Evolutionary conservation across 2,113 vertebrate species (phyloP).

Genomic region (Salvelinus alpinus): DNA sequence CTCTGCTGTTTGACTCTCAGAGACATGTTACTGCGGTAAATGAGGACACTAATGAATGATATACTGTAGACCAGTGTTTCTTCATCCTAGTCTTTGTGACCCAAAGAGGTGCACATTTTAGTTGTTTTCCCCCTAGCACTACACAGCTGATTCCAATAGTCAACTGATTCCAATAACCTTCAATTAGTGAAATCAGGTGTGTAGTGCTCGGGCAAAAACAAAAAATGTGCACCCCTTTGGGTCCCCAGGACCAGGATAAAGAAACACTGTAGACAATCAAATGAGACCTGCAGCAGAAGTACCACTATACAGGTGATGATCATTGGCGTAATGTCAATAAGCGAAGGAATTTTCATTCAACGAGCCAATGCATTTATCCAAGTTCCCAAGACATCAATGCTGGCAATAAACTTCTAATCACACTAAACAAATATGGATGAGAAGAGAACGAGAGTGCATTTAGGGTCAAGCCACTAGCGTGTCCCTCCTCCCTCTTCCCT

Average conservation of each 20-base stretch:
- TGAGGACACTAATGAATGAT: not conserved
- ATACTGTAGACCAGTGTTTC: no score
- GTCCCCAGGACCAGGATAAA: no score
- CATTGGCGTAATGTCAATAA: not conserved
- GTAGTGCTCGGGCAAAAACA: no score
- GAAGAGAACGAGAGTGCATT: conserved; percentile 20
- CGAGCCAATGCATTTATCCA: not conserved
- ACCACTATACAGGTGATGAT: not conserved
- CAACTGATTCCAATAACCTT: no score
- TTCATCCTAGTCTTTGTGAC: no score
- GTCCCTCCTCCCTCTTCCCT: conserved; percentile 1
- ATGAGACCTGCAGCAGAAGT: not conserved
- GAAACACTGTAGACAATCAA: no score
- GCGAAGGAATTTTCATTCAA: not conserved
- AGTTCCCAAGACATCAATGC: not conserved
- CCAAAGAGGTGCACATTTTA: no score
- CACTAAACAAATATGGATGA: conserved; percentile 25
- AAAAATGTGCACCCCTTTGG: no score
- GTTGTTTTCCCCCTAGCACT: no score
- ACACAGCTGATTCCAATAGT: no score
- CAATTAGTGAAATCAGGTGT: no score
- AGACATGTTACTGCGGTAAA: not conserved
- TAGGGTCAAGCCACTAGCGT: conserved; percentile 8
- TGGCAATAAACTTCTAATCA: not conserved
- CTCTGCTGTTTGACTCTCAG: not conserved